Evolutionary conservation across 2,113 vertebrate genomes (phyloP).

Genomic region (Leptodactylus fuscus): DNA sequence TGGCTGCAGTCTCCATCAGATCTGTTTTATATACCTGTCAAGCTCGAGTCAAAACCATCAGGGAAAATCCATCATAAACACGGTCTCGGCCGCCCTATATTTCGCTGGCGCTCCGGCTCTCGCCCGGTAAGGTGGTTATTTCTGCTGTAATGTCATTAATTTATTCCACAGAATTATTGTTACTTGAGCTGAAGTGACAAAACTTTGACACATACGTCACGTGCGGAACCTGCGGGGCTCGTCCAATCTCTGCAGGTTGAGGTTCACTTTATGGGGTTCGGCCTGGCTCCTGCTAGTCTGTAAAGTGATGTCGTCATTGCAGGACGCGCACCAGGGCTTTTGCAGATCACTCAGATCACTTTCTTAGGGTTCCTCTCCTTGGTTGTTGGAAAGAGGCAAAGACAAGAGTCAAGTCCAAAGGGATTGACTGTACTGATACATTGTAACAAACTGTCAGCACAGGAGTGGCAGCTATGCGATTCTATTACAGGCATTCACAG

Average conservation of each 20-base stretch:
- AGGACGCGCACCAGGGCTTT: too few relatives aligned
- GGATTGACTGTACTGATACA: too few relatives aligned
- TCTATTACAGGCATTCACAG: too few relatives aligned
- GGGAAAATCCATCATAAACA: constrained; percentile 42
- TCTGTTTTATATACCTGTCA: constrained; percentile 46
- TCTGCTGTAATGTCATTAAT: constrained; percentile 1
- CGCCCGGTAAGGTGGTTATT: constrained; percentile 12
- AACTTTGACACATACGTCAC: constrained; percentile 6
- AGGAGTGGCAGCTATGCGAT: too few relatives aligned
- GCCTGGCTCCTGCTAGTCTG: not conserved
- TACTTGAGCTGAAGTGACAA: constrained; percentile 11
- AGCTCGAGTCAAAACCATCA: constrained; percentile 3
- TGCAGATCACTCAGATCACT: too few relatives aligned
- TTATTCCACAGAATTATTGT: constrained; percentile 7
- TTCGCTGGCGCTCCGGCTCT: not conserved
- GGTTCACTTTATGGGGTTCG: not conserved
- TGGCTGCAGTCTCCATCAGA: constrained; percentile 29
- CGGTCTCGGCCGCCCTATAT: constrained; percentile 9
- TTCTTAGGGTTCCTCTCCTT: too few relatives aligned
- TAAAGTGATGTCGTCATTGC: not conserved
- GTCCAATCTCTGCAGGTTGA: not conserved
- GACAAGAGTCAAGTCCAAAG: too few relatives aligned
- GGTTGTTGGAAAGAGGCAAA: too few relatives aligned
- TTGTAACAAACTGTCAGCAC: too few relatives aligned
- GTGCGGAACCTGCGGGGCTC: not conserved